These are phyloP conservation scores for Cyclura pinguis DNA, from an alignment of 2,797 vertebrate species.

Conservation along the genomic window DNA sequence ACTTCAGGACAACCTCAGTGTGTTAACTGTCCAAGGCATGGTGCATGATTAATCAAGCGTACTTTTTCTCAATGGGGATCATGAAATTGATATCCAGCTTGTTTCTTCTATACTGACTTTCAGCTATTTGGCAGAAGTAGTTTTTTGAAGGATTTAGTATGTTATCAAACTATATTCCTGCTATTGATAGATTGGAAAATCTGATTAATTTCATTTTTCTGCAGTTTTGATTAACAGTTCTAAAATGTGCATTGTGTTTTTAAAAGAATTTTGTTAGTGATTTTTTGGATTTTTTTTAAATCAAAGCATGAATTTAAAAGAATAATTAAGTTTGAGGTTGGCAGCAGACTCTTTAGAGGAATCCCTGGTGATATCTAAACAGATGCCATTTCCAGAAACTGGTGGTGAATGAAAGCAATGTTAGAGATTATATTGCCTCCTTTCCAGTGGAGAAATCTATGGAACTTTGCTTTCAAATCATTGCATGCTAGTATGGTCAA, in stretches of 20 bases:
- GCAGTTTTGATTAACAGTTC: not conserved
- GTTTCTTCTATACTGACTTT: not conserved
- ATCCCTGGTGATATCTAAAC: not conserved
- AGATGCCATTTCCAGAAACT: not conserved
- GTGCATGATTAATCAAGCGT: too few relatives aligned
- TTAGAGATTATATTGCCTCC: too few relatives aligned
- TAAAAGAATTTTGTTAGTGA: not conserved
- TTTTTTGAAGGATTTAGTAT: not conserved
- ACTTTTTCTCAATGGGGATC: not conserved
- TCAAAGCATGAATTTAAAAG: not conserved
- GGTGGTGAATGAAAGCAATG: not conserved
- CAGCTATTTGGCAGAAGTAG: not conserved
- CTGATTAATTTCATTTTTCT: not conserved
- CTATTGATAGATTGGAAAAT: not conserved
- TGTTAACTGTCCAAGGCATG: not conserved
- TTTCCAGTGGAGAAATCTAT: not conserved
- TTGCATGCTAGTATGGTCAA: not conserved
- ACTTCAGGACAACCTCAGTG: not conserved
- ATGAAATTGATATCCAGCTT: not conserved
- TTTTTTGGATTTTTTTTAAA: not conserved
- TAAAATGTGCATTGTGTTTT: not conserved
- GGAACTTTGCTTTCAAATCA: not conserved
- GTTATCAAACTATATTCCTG: not conserved
- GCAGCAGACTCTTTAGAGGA: not conserved
- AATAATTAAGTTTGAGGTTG: not conserved